Base-by-base conservation (phyloP, 92 coral and sea anemone genomes). In the Siderastrea radians region DNA sequence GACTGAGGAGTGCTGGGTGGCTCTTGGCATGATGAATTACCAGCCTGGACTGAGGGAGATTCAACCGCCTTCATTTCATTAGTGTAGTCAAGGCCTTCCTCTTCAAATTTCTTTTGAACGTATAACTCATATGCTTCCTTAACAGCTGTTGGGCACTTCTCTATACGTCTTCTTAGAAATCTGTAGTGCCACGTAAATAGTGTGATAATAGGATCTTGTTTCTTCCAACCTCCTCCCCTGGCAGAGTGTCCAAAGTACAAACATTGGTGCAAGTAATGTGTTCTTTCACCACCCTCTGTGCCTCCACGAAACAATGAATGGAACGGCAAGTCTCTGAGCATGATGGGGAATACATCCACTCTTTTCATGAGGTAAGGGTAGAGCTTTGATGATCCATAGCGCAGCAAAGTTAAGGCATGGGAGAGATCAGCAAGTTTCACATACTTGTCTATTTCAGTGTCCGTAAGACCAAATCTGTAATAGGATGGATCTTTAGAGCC, bases 371-470 rank as follows among this genome's bases (percentile, higher is more conserved):
- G 13, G 67, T 87, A 87, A 45, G 87, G 91, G 75, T 72, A 68
- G 45, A 81, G 86, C 82, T 68, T 80, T 15, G 86, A 54, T 57
- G 77, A 67, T 16, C 91, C 87, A 71, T 87, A 87, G 12, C 88
- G 60, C 55, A 49, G 68, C 50, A 58, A 52, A 19, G 75, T 68
- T 2, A 84, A 59, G 38, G 68, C 82, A 84, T 84, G 88, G 68
- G 5, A 81, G 47, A 81, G 57, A 81, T 81, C 78, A 61, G 85
- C 80, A 67, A 64, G 62, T 61, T 67, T 61, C 26, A 81, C 76
- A 81, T 46, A 81, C 6, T 84, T 66, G 4, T 74, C 81, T 51
- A 74, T 84, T 58, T 71, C 81, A 1, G 7, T 46, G 3, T 71
- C 81, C 1, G 53, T 52, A 1, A 84, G 45, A 10, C 88, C 80